Base-by-base conservation (phyloP, 2,797 vertebrate genomes). In the Tapera naevia region DNA sequence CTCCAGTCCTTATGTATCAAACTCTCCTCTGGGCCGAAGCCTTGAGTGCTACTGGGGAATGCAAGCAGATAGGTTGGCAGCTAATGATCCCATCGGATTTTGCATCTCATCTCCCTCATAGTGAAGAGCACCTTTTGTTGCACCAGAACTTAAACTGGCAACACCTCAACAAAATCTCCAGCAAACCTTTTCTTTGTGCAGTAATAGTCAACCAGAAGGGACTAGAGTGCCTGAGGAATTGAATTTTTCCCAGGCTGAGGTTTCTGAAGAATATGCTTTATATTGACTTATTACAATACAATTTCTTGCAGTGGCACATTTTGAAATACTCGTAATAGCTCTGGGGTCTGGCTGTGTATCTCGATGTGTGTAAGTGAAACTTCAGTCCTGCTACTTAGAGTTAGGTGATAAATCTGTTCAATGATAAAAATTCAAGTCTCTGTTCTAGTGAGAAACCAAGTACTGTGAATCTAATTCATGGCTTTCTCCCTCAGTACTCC, bases 391-490 rank as follows among this genome's bases (percentile, higher is more conserved):
- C 21, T 65, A 41, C 61, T 73, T 56, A 54, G 35, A 71, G 24
- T 57, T 75, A 61, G 43, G 57, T 56, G 50, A 88, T 81, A 82
- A 91, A 91, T 91, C 67, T 74, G 23, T 75, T 91, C 8, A 0
- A 24, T 37, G 25, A 58, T 69, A 92, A 89, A 91, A 94, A 89
- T 51, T 93, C 71, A 65, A 41, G 62, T 91, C 9, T 93, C 65
- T 75, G 4, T 71, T 93, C 86, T 67, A 66, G 30, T 71, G 24
- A 71, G 25, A 90, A 95, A 72, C 10, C 24, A 83, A 79, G 57
- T 28, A 53, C 25, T 86, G 76, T 65, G 39, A 80, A 30, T 74
- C 11, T 86, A 74, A 87, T 86, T 91, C 43, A 65, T 67, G 11
- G 17, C n/a, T 88, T 91, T 51, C 23, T 82, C 32, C 25, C 22